Conservation (phyloP, 2,113 vertebrate genomes). For the Gambusia affinis region DNA sequence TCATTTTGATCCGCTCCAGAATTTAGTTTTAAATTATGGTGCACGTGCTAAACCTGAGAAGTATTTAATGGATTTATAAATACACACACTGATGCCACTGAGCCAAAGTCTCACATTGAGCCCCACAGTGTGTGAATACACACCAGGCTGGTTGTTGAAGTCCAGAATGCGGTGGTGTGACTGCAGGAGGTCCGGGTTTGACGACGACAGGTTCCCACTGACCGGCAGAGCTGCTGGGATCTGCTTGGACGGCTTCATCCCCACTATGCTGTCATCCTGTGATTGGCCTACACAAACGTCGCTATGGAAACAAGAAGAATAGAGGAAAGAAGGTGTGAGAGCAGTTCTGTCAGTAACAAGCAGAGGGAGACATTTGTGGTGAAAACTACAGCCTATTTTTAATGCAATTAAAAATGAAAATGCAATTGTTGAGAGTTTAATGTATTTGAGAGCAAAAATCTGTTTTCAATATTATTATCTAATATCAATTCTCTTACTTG, state of each 20-base stretch:
- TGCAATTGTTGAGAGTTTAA: background rate
- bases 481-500: conserved; percentile 81
- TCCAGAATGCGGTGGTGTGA: conserved; percentile 97
- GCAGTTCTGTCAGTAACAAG: conserved; percentile 44
- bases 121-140: conserved; percentile 23
- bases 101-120: background rate
- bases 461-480: background rate
- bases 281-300: conserved; percentile 97
- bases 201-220: conserved; percentile 94
- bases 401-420: too few relatives aligned
- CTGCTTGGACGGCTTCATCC: conserved; percentile 94
- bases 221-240: conserved; percentile 93
- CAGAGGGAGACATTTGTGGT: conserved; percentile 56
- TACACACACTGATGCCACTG: background rate
- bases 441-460: background rate
- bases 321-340: background rate
- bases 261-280: conserved; percentile 98
- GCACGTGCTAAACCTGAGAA: background rate
- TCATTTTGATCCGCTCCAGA: background rate
- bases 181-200: conserved; percentile 95
- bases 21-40: background rate
- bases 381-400: background rate
- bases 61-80: background rate
- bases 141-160: conserved; percentile 95
- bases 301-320: conserved; percentile 74